A percentile compares a stretch with the other conserved stretches of the same genome.
Evolutionary conservation across 2,113 vertebrate genomes (phyloP).

Genomic region (Felis chaus): DNA sequence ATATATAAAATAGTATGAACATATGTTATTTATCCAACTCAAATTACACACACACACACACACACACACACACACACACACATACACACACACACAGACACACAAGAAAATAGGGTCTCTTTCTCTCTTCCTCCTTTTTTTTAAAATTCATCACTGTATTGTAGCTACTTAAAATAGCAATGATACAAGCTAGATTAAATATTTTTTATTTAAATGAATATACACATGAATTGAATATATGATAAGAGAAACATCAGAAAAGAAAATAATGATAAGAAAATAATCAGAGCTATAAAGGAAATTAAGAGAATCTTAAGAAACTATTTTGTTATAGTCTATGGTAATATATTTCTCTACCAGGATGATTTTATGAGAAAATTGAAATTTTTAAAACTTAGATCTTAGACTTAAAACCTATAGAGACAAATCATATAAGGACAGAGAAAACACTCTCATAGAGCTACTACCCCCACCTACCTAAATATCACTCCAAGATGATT

Average conservation of each 20-base stretch:
- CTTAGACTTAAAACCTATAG: not conserved
- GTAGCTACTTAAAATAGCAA: not conserved
- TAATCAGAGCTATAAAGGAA: not conserved
- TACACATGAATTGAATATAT: not conserved
- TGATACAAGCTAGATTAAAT: not conserved
- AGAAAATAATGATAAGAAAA: not conserved
- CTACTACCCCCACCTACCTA: not conserved
- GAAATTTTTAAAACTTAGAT: not conserved
- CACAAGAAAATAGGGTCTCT: not conserved
- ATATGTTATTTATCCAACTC: not conserved
- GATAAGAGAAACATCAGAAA: not conserved
- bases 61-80: not conserved
- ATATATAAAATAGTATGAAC: not conserved
- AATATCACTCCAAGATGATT: not conserved
- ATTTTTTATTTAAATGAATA: not conserved
- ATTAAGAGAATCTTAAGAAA: not conserved
- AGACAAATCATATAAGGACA: not conserved
- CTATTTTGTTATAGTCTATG: not conserved
- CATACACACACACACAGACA: not conserved
- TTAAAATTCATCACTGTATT: not conserved
- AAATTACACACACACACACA: not conserved
- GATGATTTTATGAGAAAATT: conserved; percentile 2
- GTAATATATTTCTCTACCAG: not conserved
- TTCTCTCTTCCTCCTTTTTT: not conserved
- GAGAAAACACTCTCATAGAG: not conserved